These are phyloP conservation scores for pig (Sus scrofa) DNA, from an alignment of 2,113 vertebrate genomes.

Conservation along the genomic window DNA sequence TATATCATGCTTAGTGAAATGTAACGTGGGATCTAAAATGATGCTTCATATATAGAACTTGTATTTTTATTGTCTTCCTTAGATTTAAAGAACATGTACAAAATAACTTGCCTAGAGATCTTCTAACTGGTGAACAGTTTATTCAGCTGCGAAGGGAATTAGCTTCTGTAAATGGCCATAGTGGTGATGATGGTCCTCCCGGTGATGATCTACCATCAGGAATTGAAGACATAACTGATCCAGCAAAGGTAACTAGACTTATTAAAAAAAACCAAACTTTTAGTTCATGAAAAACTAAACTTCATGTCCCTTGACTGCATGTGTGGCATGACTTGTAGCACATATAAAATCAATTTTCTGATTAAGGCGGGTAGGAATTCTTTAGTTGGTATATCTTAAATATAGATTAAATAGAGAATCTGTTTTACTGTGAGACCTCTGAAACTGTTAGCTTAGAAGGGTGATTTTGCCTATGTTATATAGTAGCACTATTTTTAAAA, in stretches of 20 bases:
- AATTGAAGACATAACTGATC: conserved; percentile 95
- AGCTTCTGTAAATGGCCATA: conserved; percentile 91
- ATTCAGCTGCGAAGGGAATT: conserved; percentile 95
- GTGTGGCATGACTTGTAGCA: background rate
- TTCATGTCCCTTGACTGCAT: background rate
- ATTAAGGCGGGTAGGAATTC: conserved; percentile 4
- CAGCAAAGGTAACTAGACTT: conserved; percentile 92
- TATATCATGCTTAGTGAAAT: background rate
- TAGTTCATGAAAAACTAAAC: background rate
- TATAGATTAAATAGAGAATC: background rate
- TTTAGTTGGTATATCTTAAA: conserved; percentile 20
- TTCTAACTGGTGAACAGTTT: conserved; percentile 96
- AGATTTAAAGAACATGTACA: conserved; percentile 99
- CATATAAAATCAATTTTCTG: conserved; percentile 34
- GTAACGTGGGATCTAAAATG: conserved; percentile 15
- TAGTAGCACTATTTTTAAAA: background rate
- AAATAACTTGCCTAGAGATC: conserved; percentile 95
- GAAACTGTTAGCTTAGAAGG: background rate
- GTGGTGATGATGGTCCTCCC: conserved; percentile 88
- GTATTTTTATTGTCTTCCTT: conserved; percentile 53
- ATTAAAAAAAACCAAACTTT: background rate
- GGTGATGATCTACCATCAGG: conserved; percentile 94
- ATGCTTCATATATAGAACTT: background rate
- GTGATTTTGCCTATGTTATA: conserved; percentile 1
- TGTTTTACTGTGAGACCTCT: background rate